phyloP scores from a whole-genome alignment of 1,140 invertebrate species.

The Lamellibrachia luymesi region DNA sequence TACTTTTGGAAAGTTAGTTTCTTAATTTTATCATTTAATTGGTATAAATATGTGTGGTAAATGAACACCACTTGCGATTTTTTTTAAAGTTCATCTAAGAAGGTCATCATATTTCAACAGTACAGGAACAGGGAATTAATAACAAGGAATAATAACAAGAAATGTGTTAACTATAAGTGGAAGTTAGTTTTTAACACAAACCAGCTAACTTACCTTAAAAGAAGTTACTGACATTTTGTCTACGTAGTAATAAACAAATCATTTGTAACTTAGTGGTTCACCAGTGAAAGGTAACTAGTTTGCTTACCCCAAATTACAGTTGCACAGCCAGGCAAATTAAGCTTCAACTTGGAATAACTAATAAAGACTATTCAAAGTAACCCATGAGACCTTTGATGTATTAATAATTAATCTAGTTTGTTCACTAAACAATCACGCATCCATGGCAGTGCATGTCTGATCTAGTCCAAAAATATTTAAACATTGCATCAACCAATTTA shows the following conservation, averaged over 20 bases:
- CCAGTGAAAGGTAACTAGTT: background rate
- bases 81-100: background rate
- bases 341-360: background rate
- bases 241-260: background rate
- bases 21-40: slow-evolving; percentile 5
- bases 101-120: background rate
- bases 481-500: background rate
- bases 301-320: background rate
- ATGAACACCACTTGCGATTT: background rate
- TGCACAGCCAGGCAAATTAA: background rate
- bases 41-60: background rate
- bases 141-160: background rate
- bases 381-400: background rate
- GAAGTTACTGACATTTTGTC: background rate
- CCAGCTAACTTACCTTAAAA: background rate
- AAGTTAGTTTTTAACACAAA: background rate
- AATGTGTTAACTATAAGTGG: background rate
- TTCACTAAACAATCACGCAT: background rate
- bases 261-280: background rate
- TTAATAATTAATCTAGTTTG: background rate
- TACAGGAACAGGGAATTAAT: background rate
- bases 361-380: background rate
- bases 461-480: background rate
- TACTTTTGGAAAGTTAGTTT: background rate
- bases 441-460: background rate